A percentile compares a stretch with the other conserved stretches of the same genome.
Evolutionary conservation across 2,888 invertebrate species (phyloP).

Genomic region (Diogma glabrata): DNA sequence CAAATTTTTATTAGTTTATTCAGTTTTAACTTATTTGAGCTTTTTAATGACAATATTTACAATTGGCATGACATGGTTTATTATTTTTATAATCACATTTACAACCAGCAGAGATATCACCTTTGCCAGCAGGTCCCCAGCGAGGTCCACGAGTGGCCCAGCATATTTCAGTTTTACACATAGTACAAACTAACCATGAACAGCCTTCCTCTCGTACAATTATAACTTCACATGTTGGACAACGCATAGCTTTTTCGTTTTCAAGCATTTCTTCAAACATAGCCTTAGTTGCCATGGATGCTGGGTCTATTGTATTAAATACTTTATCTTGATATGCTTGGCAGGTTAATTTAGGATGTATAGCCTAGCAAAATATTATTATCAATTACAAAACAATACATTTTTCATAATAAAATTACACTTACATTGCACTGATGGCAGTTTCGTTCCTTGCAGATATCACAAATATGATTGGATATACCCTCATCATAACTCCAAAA

Average conservation of each 20-base stretch:
- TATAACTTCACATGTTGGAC: conserved; percentile 4
- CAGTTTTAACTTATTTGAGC: no score
- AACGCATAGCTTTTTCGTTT: neutral
- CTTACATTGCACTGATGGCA: conserved; percentile 7
- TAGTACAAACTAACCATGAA: neutral
- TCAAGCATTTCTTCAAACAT: neutral
- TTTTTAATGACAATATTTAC: neutral
- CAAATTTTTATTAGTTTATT: no score
- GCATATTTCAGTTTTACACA: conserved; percentile 1
- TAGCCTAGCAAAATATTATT: no score
- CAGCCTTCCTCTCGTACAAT: neutral
- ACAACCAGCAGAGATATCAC: neutral
- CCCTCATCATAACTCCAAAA: neutral
- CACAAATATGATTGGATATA: neutral
- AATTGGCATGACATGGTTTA: neutral
- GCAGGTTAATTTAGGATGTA: neutral
- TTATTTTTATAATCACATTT: neutral
- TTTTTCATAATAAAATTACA: no score
- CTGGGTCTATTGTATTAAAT: neutral
- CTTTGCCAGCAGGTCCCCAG: neutral
- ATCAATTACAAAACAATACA: no score
- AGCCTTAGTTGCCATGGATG: neutral
- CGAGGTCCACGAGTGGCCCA: neutral
- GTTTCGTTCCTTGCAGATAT: conserved; percentile 1
- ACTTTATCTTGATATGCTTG: neutral